Evolutionary conservation across 1,140 invertebrate species (phyloP).

Genomic region (Brachionus calyciflorus): DNA sequence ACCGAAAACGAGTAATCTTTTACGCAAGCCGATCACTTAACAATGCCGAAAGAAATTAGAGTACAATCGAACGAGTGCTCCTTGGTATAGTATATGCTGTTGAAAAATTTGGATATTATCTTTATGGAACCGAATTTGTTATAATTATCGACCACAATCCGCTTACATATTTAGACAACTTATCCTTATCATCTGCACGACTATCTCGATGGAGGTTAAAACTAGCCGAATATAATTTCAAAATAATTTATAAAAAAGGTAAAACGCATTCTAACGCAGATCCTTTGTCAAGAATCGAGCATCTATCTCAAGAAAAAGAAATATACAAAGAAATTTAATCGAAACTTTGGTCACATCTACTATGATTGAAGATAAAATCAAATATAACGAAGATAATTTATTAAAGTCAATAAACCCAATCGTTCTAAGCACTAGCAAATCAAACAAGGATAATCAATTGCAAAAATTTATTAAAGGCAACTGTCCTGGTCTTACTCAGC

Average conservation of each 20-base stretch:
- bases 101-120: conserved; percentile 10
- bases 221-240: no score
- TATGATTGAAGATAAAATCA: background rate
- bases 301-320: background rate
- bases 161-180: background rate
- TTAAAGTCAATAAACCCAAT: background rate
- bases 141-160: conserved; percentile 9
- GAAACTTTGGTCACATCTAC: background rate
- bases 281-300: background rate
- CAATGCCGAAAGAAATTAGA: no score
- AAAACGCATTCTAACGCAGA: background rate
- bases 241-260: no score
- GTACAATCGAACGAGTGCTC: no score
- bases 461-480: background rate
- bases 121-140: background rate
- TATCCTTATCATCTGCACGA: no score
- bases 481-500: background rate
- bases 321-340: background rate
- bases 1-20: background rate
- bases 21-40: no score
- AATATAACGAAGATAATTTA: no score
- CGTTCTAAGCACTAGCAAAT: background rate
- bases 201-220: no score
- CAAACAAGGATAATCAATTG: background rate
- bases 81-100: no score